Evolutionary conservation across 30 jellyfish, hydroid and myxozoan genomes (phyloP).

Genomic region (Turritopsis dohrnii): DNA sequence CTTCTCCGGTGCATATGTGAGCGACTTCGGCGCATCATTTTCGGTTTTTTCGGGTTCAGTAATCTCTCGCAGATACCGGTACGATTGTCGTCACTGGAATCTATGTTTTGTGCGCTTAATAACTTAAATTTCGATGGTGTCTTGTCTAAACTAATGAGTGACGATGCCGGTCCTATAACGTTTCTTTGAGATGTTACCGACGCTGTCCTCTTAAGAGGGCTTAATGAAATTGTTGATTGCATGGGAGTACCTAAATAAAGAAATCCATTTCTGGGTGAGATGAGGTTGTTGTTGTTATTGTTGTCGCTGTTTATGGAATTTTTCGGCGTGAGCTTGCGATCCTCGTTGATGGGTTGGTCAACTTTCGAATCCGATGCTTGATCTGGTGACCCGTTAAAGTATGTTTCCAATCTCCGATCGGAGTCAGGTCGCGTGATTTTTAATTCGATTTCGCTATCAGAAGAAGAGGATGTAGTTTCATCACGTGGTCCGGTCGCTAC

Average conservation of each 20-base stretch:
- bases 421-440: slow-evolving; percentile 24
- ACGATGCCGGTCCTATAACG: slow-evolving; percentile 24
- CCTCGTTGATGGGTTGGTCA: neutral
- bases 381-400: slow-evolving; percentile 2
- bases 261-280: slow-evolving; percentile 22
- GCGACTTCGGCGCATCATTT: slow-evolving; percentile 10
- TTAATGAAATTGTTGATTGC: neutral
- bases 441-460: slow-evolving; percentile 34
- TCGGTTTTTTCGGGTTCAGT: neutral
- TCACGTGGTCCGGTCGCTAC: slow-evolving; percentile 58
- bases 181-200: neutral
- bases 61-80: neutral
- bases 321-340: neutral
- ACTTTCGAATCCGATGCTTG: slow-evolving; percentile 1
- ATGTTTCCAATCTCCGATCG: slow-evolving; percentile 5
- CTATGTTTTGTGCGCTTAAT: neutral
- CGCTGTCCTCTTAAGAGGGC: neutral
- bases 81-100: slow-evolving; percentile 15
- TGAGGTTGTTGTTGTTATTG: neutral
- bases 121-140: neutral
- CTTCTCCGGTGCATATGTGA: slow-evolving; percentile 17
- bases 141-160: slow-evolving; percentile 6
- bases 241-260: slow-evolving; percentile 15
- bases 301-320: neutral
- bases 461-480: slow-evolving; percentile 42